Percentiles rank a stretch among this genome's conserved stretches.
Evolutionary conservation across 2,797 vertebrate genomes (phyloP).

Genomic region (Coluber constrictor): DNA sequence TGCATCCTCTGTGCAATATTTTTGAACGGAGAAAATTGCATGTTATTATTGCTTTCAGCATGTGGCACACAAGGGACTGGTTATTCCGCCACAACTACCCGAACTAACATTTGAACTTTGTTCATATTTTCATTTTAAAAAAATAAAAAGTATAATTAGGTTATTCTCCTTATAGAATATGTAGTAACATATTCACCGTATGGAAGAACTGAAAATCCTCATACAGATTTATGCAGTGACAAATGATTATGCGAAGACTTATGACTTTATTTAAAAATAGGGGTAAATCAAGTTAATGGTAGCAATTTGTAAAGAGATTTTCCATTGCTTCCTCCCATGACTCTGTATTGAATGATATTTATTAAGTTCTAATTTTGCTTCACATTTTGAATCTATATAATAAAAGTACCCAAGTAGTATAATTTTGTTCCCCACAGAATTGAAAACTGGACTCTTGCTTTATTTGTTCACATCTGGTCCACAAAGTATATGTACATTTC

Average conservation of each 20-base stretch:
- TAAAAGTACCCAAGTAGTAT: background rate
- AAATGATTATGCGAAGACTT: background rate
- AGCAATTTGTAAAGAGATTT: background rate
- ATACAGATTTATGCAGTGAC: background rate
- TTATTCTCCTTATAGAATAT: background rate
- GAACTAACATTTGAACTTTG: background rate
- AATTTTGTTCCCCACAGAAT: background rate
- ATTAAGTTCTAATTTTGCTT: background rate
- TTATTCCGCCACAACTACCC: background rate
- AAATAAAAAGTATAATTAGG: constrained; percentile 11
- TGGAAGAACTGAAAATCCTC: background rate
- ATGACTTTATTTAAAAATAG: constrained; percentile 3
- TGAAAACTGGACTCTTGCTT: background rate
- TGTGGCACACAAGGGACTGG: background rate
- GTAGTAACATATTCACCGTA: background rate
- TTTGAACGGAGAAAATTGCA: background rate
- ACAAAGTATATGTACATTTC: too few species aligned
- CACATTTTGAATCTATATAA: background rate
- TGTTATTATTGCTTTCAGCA: constrained; percentile 6
- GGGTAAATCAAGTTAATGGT: background rate
- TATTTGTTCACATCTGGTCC: background rate
- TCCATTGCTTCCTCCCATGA: background rate
- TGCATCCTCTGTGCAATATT: background rate
- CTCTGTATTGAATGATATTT: background rate
- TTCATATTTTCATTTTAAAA: background rate